These are phyloP conservation scores for Drosophila yooni DNA, from an alignment of 2,888 invertebrate genomes.

Conservation along the genomic window DNA sequence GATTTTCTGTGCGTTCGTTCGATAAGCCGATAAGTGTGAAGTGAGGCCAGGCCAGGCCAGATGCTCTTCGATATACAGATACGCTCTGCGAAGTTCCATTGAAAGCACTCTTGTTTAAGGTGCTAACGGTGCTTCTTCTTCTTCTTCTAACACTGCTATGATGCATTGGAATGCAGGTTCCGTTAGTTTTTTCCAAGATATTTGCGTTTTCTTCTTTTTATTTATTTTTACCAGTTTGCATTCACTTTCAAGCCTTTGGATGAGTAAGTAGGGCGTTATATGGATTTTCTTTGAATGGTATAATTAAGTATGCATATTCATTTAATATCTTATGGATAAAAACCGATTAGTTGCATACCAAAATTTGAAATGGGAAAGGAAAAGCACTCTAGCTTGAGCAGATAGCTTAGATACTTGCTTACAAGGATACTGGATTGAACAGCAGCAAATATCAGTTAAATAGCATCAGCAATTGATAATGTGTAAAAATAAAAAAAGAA, in stretches of 20 bases:
- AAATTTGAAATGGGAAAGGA: not conserved
- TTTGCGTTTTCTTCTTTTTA: not conserved
- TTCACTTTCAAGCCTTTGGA: too few species aligned
- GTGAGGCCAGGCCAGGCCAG: not conserved
- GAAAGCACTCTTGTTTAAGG: not conserved
- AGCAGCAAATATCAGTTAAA: not conserved
- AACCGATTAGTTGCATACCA: not conserved
- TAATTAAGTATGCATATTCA: not conserved
- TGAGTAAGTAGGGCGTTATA: not conserved
- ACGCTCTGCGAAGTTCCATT: not conserved
- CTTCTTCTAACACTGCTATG: too few species aligned
- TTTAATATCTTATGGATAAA: not conserved
- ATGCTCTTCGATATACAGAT: not conserved
- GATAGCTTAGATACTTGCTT: not conserved
- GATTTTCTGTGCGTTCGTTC: not conserved
- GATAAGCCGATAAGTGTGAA: not conserved
- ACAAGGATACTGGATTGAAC: not conserved
- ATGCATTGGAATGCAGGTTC: not conserved
- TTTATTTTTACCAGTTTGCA: too few species aligned
- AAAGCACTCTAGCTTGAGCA: not conserved
- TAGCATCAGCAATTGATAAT: not conserved
- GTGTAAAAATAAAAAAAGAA: not conserved
- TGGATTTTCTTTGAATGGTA: not conserved
- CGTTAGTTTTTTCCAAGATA: not conserved
- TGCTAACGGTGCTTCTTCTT: too few species aligned